Evolutionary conservation across 2,113 vertebrate genomes (phyloP).

Genomic region (Alligator mississippiensis): DNA sequence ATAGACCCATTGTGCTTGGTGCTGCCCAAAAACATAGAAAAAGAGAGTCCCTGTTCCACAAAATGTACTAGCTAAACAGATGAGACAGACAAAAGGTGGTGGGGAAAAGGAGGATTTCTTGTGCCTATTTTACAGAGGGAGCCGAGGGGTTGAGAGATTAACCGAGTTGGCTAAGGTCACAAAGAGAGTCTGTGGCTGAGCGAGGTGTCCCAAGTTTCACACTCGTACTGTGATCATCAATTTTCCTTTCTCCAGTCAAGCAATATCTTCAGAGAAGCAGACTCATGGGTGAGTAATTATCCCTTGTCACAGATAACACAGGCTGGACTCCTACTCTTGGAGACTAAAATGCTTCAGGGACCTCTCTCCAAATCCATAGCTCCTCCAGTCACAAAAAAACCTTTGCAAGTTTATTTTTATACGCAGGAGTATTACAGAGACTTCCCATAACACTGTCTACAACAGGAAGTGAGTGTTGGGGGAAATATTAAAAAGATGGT

Average conservation of each 20-base stretch:
- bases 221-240: neutral
- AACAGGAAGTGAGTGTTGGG: slow-evolving; percentile 65
- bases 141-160: neutral
- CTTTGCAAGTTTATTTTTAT: slow-evolving; percentile 25
- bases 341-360: neutral
- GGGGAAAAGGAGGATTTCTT: neutral
- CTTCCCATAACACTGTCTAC: slow-evolving; percentile 56
- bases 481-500: slow-evolving; percentile 69
- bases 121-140: neutral
- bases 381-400: neutral
- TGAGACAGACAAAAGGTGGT: neutral
- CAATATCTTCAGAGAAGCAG: neutral
- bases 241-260: slow-evolving; percentile 3
- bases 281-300: neutral
- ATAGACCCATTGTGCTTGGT: neutral
- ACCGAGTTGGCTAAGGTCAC: fast-evolving
- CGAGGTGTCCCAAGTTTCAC: slow-evolving; percentile 3
- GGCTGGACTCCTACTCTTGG: neutral
- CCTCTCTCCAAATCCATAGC: neutral
- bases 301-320: neutral
- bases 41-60: neutral
- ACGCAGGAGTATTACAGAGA: slow-evolving; percentile 35
- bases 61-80: neutral
- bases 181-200: neutral
- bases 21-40: neutral